Evolutionary conservation across 2,113 vertebrate genomes (phyloP), one percentile per base, ranked within the genome.

Genomic region (Brachypodius melanocephalos): DNA sequence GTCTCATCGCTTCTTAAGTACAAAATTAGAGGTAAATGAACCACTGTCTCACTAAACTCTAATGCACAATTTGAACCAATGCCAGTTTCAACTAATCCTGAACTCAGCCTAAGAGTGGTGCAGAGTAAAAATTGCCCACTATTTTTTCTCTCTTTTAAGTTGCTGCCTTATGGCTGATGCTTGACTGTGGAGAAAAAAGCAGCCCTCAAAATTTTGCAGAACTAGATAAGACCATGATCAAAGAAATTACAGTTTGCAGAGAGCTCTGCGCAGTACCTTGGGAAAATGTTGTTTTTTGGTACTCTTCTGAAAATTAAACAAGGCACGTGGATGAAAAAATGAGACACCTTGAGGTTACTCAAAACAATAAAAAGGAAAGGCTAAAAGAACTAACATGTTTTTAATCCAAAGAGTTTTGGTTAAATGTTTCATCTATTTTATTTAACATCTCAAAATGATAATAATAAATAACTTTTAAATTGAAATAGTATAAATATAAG

Each of bases 241-340:
- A 31, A 77, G 34, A 72, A 76, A 72, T 13, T 34, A 8, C 2
- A 63, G 5, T 48, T 58, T 82, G 8, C 8, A 62, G 38, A 77
- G 7, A 65, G 8, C 21, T 74, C 12, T 71, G 6, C 58, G 18
- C 15, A 38, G 54, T 54, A 42, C 6, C 29, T 29, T n/a, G 5
- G n/a, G 71, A 58, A 76, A 49, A 55, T 1, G 0, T 9, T 52
- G 2, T 0, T 45, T 69, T 65, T 20, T 43, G 20, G 3, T 52
- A 34, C 4, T 32, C 3, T 48, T 59, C 12, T 13, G 32, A 55
- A 48, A 38, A 13, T 17, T 48, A 43, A 61, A 52, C 5, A 62
- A 62, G 10, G 3, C 11, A 61, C 4, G 34, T 8, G 16, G 13
- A 31, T 38, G 10, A 59, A 81, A 55, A 65, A 19, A 29, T 32